phyloP scores from a whole-genome alignment of 2,113 vertebrate genomes.

The Daphoenositta chrysoptera region DNA sequence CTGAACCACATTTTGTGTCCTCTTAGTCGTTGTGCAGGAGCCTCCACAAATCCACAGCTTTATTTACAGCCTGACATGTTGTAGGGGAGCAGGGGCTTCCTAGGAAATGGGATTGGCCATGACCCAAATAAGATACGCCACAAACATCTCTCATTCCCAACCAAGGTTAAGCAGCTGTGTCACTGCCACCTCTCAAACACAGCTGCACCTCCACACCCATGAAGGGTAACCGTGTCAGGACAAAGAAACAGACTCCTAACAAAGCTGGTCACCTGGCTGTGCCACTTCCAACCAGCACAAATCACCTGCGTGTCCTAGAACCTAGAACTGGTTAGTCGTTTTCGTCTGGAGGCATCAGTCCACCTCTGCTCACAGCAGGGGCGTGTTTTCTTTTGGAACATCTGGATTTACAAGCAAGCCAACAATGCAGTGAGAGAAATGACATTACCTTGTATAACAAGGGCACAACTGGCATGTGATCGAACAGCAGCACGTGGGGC shows the following conservation, averaged over 20 bases:
- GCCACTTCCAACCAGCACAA: neutral
- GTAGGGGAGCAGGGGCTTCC: neutral
- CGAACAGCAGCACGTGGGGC: constrained; percentile 90
- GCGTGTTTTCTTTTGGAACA: accelerated
- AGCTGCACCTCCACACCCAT: neutral
- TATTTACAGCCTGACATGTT: neutral
- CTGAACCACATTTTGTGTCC: neutral
- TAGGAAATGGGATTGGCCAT: neutral
- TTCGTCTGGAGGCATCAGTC: neutral
- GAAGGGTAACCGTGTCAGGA: too few relatives aligned
- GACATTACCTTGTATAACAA: constrained; percentile 86
- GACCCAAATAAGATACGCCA: neutral
- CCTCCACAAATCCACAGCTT: neutral
- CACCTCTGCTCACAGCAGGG: neutral
- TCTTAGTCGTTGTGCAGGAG: neutral
- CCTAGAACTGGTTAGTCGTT: too few relatives aligned
- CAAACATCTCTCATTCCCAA: neutral
- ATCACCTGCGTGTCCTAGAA: neutral
- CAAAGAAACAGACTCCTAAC: neutral
- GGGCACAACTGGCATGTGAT: constrained; percentile 83
- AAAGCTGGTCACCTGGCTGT: neutral
- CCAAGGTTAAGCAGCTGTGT: neutral
- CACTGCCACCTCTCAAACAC: neutral
- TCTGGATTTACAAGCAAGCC: neutral
- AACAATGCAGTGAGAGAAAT: accelerated